These are phyloP conservation scores for Ochropleura leucogaster DNA, from an alignment of 2,888 invertebrate genomes.

Conservation along the genomic window DNA sequence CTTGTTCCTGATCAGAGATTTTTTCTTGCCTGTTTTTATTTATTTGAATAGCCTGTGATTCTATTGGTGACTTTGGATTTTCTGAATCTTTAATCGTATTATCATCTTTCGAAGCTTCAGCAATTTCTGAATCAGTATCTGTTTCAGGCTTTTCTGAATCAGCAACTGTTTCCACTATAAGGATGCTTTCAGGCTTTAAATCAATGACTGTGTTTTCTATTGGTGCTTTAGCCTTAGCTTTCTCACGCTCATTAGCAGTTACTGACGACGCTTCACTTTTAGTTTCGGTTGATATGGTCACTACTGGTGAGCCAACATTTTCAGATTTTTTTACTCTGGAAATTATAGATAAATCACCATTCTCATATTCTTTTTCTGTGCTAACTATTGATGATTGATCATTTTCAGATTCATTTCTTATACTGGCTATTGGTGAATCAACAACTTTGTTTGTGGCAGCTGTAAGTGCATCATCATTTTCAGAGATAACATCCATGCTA, in stretches of 20 bases:
- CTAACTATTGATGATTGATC: background rate
- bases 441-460: background rate
- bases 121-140: background rate
- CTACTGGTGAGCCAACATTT: background rate
- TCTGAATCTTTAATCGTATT: background rate
- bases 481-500: background rate
- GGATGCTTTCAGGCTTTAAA: background rate
- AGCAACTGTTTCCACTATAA: background rate
- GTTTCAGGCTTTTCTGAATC: background rate
- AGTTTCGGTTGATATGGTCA: background rate
- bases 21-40: background rate
- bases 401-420: background rate
- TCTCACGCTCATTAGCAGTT: background rate
- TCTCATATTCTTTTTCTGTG: background rate
- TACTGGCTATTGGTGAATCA: background rate
- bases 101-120: background rate
- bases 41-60: background rate
- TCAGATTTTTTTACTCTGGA: background rate
- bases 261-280: conserved; percentile 1
- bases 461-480: background rate
- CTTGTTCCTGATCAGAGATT: background rate
- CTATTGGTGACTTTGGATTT: background rate
- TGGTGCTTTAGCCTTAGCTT: background rate
- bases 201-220: conserved; percentile 1
- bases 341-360: background rate